phyloP scores from a whole-genome alignment of 2,888 invertebrate genomes.

The Arctia plantaginis region DNA sequence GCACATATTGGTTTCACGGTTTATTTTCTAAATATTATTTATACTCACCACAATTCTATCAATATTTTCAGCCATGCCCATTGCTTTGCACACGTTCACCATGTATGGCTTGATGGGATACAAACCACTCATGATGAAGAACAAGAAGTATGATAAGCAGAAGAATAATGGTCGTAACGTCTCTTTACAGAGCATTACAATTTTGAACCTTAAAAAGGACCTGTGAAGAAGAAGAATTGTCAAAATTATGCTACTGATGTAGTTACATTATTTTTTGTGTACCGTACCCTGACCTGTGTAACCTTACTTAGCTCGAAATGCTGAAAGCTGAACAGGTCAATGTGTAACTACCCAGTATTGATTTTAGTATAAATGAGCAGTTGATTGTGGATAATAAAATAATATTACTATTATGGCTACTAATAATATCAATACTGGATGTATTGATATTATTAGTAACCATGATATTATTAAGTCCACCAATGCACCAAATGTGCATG shows the following conservation, averaged over 20 bases:
- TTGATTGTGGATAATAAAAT: too few relatives aligned
- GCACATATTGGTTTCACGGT: neutral
- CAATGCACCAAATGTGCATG: too few relatives aligned
- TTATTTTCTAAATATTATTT: neutral
- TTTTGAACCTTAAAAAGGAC: slow-evolving; percentile 67
- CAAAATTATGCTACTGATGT: neutral
- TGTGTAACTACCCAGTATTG: too few relatives aligned
- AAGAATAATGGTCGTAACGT: slow-evolving; percentile 81
- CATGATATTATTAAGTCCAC: too few relatives aligned
- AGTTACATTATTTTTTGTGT: neutral
- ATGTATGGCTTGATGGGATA: slow-evolving; percentile 83
- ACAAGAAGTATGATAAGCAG: slow-evolving; percentile 81
- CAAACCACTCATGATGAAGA: slow-evolving; percentile 83
- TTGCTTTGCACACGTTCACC: slow-evolving; percentile 82
- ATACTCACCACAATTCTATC: slow-evolving; percentile 76
- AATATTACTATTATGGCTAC: too few relatives aligned
- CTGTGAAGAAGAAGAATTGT: slow-evolving; percentile 50
- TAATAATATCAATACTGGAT: too few relatives aligned
- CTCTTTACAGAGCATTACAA: slow-evolving; percentile 82
- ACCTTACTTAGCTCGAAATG: too few relatives aligned
- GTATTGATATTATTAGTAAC: too few relatives aligned
- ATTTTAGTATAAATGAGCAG: too few relatives aligned
- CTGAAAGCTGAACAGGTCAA: too few relatives aligned
- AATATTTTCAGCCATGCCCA: slow-evolving; percentile 76
- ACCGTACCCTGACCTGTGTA: too few relatives aligned